A percentile compares a stretch with the other conserved stretches of the same genome.
phyloP scores from a whole-genome alignment of 2,797 vertebrate species.

The Brachyalestes nurse region DNA sequence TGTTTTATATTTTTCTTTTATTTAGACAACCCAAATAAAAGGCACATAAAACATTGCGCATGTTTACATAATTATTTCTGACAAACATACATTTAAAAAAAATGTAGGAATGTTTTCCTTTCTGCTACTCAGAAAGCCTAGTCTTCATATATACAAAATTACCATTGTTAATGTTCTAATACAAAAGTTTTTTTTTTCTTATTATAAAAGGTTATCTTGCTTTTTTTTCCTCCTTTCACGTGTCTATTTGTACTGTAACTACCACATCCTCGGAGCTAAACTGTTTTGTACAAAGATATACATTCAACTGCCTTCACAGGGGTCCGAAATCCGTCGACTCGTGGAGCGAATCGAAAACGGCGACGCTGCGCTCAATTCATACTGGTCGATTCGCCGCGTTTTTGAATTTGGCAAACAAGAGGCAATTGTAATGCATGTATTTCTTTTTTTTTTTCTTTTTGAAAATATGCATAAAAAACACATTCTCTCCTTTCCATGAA shows the following conservation, averaged over 20 bases:
- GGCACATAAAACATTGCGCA: slow-evolving; percentile 97
- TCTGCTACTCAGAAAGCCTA: slow-evolving; percentile 97
- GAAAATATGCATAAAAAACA: slow-evolving; percentile 62
- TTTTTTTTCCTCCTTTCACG: slow-evolving; percentile 73
- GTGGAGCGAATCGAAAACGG: slow-evolving; percentile 56
- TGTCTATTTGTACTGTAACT: slow-evolving; percentile 86
- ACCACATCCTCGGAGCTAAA: slow-evolving; percentile 92
- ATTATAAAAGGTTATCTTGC: slow-evolving; percentile 94
- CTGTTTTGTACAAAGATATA: slow-evolving; percentile 92
- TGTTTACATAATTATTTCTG: slow-evolving; percentile 97
- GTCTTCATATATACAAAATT: slow-evolving; percentile 97
- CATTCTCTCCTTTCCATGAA: slow-evolving; percentile 14
- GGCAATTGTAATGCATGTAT: slow-evolving; percentile 75
- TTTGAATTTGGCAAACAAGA: slow-evolving; percentile 78
- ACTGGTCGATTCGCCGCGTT: slow-evolving; percentile 71
- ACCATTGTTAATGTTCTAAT: slow-evolving; percentile 99
- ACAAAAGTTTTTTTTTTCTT: slow-evolving; percentile 90
- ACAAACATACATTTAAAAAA: slow-evolving; percentile 95
- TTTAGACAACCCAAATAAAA: slow-evolving; percentile 99
- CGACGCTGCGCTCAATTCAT: slow-evolving; percentile 73
- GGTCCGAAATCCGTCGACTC: slow-evolving; percentile 71
- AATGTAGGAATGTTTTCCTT: slow-evolving; percentile 99
- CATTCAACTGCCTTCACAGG: slow-evolving; percentile 87
- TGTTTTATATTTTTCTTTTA: slow-evolving; percentile 92
- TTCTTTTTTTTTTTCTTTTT: not conserved